A percentile compares a stretch with the other conserved stretches of the same genome.
These are phyloP conservation scores for Sebastes goodei DNA, from an alignment of 2,797 vertebrate genomes.

Conservation along the genomic window DNA sequence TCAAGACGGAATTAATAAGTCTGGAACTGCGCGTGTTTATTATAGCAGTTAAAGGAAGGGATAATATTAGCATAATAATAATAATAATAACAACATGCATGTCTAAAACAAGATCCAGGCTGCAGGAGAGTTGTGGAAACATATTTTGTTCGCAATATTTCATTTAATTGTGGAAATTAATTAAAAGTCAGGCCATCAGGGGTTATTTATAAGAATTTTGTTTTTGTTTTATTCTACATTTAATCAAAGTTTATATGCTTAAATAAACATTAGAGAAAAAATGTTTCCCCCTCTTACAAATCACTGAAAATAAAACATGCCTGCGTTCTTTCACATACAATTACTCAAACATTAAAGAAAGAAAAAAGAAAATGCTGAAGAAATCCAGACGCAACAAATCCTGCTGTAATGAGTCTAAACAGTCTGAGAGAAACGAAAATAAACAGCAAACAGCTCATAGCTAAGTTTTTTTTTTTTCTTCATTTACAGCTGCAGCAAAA, in stretches of 20 bases:
- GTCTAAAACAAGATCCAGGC: not conserved
- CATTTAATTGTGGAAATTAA: not conserved
- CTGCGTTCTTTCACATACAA: not conserved
- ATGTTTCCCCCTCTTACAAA: not conserved
- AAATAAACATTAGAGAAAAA: slow-evolving; percentile 16
- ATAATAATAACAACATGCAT: not conserved
- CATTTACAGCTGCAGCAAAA: slow-evolving; percentile 25
- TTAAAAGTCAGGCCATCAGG: not conserved
- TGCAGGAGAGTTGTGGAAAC: not conserved
- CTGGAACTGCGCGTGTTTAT: not conserved
- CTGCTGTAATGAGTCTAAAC: not conserved
- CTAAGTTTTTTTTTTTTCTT: not conserved
- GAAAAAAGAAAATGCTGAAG: not conserved
- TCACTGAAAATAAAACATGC: not conserved
- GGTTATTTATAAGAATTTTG: not conserved
- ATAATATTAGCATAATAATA: not conserved
- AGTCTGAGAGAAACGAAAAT: slow-evolving; percentile 27
- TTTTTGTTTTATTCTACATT: not conserved
- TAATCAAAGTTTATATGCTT: not conserved
- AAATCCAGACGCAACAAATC: slow-evolving; percentile 6
- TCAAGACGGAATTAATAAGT: slow-evolving; percentile 32
- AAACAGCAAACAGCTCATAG: slow-evolving; percentile 16
- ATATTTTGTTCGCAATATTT: not conserved
- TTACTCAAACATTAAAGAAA: not conserved
- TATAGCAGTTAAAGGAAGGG: not conserved